These are phyloP conservation scores for Anorthoa munda DNA, from an alignment of 2,888 invertebrate species.

Conservation along the genomic window DNA sequence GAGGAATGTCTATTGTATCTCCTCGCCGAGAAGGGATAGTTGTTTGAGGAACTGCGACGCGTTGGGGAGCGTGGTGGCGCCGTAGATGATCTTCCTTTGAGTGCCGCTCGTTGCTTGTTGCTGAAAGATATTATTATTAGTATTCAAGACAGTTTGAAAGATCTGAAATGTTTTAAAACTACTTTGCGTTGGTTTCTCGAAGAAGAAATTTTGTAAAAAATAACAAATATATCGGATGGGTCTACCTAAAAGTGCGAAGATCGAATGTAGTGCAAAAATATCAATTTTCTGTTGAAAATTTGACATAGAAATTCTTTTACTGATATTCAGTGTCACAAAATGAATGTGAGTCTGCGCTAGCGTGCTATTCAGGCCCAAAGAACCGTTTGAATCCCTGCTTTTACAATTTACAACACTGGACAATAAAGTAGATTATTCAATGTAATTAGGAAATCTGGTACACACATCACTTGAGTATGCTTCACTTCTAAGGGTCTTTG, in stretches of 20 bases:
- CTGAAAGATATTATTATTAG: conserved; percentile 83
- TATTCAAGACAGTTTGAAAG: background rate
- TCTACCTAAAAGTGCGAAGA: background rate
- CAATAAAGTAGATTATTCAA: too few species aligned
- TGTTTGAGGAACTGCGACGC: conserved; percentile 98
- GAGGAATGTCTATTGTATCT: conserved; percentile 91
- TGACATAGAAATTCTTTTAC: background rate
- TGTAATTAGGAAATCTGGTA: too few species aligned
- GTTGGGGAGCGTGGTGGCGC: conserved; percentile 98
- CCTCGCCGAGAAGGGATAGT: conserved; percentile 94
- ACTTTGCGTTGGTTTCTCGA: background rate
- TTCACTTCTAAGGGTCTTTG: too few species aligned
- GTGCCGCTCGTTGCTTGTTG: conserved; percentile 93
- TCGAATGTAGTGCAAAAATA: background rate
- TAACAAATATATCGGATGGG: background rate
- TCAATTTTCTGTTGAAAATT: background rate
- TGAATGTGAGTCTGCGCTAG: background rate
- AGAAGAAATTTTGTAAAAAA: background rate
- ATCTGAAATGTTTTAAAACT: too few species aligned
- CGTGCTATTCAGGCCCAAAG: background rate
- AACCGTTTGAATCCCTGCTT: background rate
- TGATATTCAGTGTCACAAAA: background rate
- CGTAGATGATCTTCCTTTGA: conserved; percentile 97
- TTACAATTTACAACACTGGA: background rate
- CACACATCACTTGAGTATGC: background rate